A percentile compares a stretch with the other conserved stretches of the same genome.
These are phyloP conservation scores for Nomada ruficornis DNA, from an alignment of 2,888 invertebrate species.

Conservation along the genomic window DNA sequence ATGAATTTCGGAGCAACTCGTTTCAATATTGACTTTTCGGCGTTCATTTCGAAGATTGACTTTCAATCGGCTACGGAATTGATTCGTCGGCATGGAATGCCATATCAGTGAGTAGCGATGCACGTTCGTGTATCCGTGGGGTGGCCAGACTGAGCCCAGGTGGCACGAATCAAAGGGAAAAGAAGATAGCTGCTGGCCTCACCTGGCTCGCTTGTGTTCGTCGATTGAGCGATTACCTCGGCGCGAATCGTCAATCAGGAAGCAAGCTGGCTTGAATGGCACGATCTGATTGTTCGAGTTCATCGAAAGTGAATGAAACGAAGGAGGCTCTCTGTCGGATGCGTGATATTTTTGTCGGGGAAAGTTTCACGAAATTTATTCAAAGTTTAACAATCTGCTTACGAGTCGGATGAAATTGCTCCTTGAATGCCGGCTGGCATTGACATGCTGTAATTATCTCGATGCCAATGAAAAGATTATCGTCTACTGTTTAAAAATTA, in stretches of 20 bases:
- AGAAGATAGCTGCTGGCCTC: conserved; percentile 53
- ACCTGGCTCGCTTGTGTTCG: conserved; percentile 41
- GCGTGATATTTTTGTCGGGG: conserved; percentile 33
- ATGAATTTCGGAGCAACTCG: conserved; percentile 45
- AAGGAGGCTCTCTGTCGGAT: neutral
- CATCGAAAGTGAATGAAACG: conserved; percentile 54
- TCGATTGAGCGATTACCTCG: conserved; percentile 66
- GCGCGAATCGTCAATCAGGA: conserved; percentile 61
- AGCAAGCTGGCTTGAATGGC: conserved; percentile 36
- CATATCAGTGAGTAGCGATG: conserved; percentile 11
- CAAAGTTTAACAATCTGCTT: conserved; percentile 33
- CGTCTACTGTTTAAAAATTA: neutral
- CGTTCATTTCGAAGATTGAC: conserved; percentile 58
- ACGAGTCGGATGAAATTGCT: conserved; percentile 19
- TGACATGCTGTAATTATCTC: conserved; percentile 47
- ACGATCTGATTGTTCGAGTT: conserved; percentile 47
- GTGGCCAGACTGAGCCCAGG: conserved; percentile 12
- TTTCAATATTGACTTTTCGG: conserved; percentile 52
- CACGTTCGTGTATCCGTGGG: conserved; percentile 43
- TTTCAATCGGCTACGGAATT: conserved; percentile 51
- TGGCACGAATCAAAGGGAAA: conserved; percentile 51
- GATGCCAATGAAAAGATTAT: conserved; percentile 15
- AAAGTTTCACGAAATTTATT: conserved; percentile 46
- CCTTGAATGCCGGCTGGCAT: conserved; percentile 23
- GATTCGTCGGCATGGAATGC: conserved; percentile 26